These are phyloP conservation scores for Caradrina kadenii DNA, from an alignment of 2,888 invertebrate species.

Conservation along the genomic window DNA sequence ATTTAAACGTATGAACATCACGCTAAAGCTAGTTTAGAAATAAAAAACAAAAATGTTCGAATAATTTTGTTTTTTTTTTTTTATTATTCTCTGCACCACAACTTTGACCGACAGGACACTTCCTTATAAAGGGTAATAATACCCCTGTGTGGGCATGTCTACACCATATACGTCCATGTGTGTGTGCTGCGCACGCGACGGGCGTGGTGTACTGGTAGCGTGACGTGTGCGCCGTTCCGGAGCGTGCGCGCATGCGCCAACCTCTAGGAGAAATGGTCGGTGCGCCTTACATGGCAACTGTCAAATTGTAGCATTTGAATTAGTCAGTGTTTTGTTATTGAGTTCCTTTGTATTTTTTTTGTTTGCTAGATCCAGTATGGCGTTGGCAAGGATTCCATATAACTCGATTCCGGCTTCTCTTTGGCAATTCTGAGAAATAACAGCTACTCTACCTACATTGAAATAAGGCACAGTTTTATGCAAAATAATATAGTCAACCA, in stretches of 20 bases:
- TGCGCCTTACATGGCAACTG: constrained; percentile 61
- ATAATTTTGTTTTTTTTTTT: background rate
- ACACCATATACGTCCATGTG: background rate
- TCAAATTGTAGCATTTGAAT: constrained; percentile 55
- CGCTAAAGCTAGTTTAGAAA: too few relatives aligned
- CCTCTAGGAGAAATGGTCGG: constrained; percentile 61
- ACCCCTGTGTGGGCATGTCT: constrained; percentile 5
- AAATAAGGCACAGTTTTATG: too few relatives aligned
- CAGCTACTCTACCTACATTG: too few relatives aligned
- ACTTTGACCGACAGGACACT: constrained; percentile 29
- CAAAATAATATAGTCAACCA: too few relatives aligned
- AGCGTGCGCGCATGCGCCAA: constrained; percentile 74
- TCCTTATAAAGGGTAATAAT: constrained; percentile 44
- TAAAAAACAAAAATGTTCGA: background rate
- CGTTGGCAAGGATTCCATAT: too few relatives aligned
- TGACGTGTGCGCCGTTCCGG: constrained; percentile 85
- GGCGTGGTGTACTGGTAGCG: constrained; percentile 73
- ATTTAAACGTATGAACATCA: too few relatives aligned
- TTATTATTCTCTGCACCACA: constrained; percentile 11
- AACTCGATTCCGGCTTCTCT: too few relatives aligned
- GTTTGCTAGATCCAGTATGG: too few relatives aligned
- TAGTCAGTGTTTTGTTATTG: background rate
- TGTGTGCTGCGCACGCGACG: constrained; percentile 67
- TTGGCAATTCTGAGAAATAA: too few relatives aligned
- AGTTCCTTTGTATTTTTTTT: too few relatives aligned